Base-by-base conservation (phyloP, 2,113 vertebrate species). In the Cyprinus carpio region DNA sequence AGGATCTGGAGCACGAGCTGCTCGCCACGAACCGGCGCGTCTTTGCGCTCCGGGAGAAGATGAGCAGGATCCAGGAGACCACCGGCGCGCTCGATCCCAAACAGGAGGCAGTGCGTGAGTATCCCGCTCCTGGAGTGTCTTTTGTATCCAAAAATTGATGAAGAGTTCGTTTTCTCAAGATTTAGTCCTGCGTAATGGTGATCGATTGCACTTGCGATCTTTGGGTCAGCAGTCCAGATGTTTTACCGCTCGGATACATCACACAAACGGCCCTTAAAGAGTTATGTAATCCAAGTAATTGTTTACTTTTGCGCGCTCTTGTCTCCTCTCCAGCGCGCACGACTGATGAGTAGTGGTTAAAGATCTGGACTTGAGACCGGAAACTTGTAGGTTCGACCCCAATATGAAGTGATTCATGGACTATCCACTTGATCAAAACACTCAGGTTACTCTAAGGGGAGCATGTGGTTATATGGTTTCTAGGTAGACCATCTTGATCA, bases 61-160 rank as follows among this genome's bases (percentile, higher is more conserved):
- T 99, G 20, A 91, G 90, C 81, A 92, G 87, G 10, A 94, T 98
- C 72, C 96, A 98, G 89, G 94, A 94, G 90, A 92, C 91, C 67
- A 93, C 96, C 87, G 90, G 90, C 85, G 93, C 92, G 78, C 92
- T 98, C 94, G 97, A 99, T 93, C 96, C 96, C 88, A 97, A 96
- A 86, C 96, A 96, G 94, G 97, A 99, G 96, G 92, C 96, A 94
- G 98, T 99, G 95, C 97, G 98, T 98, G 91, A 99, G 97, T 99
- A 96, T 46, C 86, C 65, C 6, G 9, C 54, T 84, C 56, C 27
- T 13, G 9, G 27, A 58, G 10, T 77, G 29, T 23, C 13, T 31
- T 76, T 16, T 11, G 3, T 2, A 10, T 15, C 3, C 15, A 31
- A 29, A 31, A 20, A 49, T 12, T 75, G 25, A 6, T 29, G 23